phyloP scores from a whole-genome alignment of 1,140 invertebrate species.

The Teleopsis dalmanni region DNA sequence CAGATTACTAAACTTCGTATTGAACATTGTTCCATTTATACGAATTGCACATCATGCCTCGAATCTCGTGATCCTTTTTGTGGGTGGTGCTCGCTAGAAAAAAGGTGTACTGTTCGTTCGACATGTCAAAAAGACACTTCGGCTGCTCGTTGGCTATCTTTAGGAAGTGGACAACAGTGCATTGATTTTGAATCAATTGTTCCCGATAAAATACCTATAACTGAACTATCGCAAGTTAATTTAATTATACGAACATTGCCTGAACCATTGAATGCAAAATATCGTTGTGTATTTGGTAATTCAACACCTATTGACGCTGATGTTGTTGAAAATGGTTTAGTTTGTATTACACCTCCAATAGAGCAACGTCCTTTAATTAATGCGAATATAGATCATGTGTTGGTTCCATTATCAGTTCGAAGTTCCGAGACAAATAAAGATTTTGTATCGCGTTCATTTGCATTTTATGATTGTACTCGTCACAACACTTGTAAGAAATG shows the following conservation, averaged over 20 bases:
- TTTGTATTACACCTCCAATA: constrained; percentile 76
- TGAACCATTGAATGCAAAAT: constrained; percentile 82
- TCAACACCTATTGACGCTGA: constrained; percentile 79
- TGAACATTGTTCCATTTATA: constrained; percentile 84
- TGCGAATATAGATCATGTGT: constrained; percentile 75
- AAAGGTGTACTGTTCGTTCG: constrained; percentile 78
- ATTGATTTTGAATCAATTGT: constrained; percentile 91
- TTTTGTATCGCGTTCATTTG: constrained; percentile 88
- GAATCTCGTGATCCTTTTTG: constrained; percentile 93
- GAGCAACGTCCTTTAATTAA: constrained; percentile 70
- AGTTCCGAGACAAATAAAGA: constrained; percentile 82
- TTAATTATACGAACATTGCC: constrained; percentile 83
- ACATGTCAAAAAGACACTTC: constrained; percentile 87
- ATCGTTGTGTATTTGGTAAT: constrained; percentile 87
- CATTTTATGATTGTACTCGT: constrained; percentile 87
- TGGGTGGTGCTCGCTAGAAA: constrained; percentile 96
- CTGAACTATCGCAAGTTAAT: constrained; percentile 74
- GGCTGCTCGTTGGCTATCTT: constrained; percentile 84
- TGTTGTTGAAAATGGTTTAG: constrained; percentile 69
- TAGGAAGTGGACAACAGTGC: constrained; percentile 86
- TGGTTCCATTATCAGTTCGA: constrained; percentile 85
- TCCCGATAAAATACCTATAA: constrained; percentile 82
- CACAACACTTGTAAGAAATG: constrained; percentile 81
- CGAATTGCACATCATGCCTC: constrained; percentile 82
- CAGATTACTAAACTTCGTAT: constrained; percentile 85